Base-by-base conservation (phyloP, 2,888 invertebrate species). In the Fissipunctia ypsillon region DNA sequence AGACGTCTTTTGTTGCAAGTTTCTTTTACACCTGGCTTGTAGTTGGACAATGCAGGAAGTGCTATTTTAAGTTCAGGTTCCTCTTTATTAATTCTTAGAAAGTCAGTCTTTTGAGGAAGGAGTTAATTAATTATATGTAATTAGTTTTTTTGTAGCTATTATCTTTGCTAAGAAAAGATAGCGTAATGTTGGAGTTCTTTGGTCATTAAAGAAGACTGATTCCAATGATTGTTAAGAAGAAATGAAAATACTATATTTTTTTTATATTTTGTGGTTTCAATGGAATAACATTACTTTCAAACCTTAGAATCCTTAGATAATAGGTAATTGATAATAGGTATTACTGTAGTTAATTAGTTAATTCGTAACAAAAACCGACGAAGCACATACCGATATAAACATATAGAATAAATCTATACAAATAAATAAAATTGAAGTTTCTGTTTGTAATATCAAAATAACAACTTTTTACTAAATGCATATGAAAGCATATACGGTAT, bases 11-110 rank as follows among this genome's bases (percentile, higher is more conserved):
- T 83, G 77, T 81, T 69, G 28, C 38, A 70, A 73, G 63, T 71
- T 78, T 75, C 78, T 74, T 79, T 81, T 66, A 73, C 86, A 87
- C 87, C 87, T 74, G 72, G 19, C 52, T 59, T 66, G 38, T 61
- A 70, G 74, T 64, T 57, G 45, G 45, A 67, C 61, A 60, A 41
- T 65, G 52, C 54, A 65, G 22, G 19, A n/a, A 64, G 35, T 25
- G 19, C 25, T 63, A 52, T 65, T 70, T 60, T 69, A 56, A 54
- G 52, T 57, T 65, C n/a, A 63, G 4, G 38, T 81, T 48, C 1
- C 12, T 54, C n/a, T 65, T 68, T 76, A 56, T 66, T n/a, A 50
- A 25, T 60, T 48, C 25, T 60, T 38, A 22, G 43, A 50, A 67
- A 54, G 7, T 19, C 45, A 38, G 35, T n/a, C 19, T 48, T 68